Evolutionary conservation across 2,888 invertebrate genomes (phyloP), one percentile per base, ranked within the genome.

Genomic region (Polia nebulosa): DNA sequence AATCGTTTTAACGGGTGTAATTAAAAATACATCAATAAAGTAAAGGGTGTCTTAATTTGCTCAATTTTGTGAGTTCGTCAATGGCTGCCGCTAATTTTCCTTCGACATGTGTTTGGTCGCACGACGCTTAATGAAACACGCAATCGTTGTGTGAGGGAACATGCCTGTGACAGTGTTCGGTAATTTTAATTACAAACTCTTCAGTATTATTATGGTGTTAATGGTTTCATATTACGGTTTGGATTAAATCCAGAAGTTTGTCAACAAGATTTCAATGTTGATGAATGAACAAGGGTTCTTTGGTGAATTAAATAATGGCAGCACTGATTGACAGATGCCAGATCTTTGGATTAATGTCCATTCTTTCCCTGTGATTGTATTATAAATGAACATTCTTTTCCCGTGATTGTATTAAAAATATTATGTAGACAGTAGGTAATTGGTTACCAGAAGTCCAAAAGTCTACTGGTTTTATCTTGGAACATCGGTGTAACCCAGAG

Each of bases 11-110:
- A 85, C 72, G 75, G 61, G 53, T 64, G 82, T 84, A 84, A 89
- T 90, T 88, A 89, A 88, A 89, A 88, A 85, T 71, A 86, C 88
- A 87, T 86, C 85, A 86, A 83, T 84, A 76, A 81, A 76, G 67
- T 73, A 62, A 84, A 77, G 79, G 66, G 86, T 86, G 83, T 85
- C 85, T 89, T 88, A 88, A 89, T 89, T 87, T 87, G 83, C 86
- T 83, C 80, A 84, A 85, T 88, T 87, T 86, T 85, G 80, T 82
- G 85, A 85, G 84, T 84, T 82, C 84, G 85, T 86, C 85, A 85
- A 56, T 76, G 58, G 64, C 51, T 80, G 74, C 85, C 86, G 87
- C 85, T 89, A 90, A 90, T 89, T 90, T 90, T 82, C 77, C 66
- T 72, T 69, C 77, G 75, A 78, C 89, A 89, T 77, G 80, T 87